Percentiles rank a stretch among this genome's conserved stretches.
phyloP scores from a whole-genome alignment of 92 coral and sea anemone species.

The Scolanthus callimorphus region DNA sequence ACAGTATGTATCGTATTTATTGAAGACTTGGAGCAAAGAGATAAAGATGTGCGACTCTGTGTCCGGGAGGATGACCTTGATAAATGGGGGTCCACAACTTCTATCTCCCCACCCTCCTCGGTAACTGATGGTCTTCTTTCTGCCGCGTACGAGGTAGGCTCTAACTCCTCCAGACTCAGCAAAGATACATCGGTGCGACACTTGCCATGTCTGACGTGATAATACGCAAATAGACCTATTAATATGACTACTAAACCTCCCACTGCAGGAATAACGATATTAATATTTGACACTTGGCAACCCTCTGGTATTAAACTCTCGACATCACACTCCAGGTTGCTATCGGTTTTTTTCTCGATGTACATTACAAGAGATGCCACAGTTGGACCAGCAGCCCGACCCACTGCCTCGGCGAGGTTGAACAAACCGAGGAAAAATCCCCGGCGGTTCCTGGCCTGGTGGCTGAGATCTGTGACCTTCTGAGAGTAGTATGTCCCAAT shows the following conservation, averaged over 20 bases:
- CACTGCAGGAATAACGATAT: slow-evolving; percentile 57
- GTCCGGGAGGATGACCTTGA: neutral
- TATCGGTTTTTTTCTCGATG: slow-evolving; percentile 18
- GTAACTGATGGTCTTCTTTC: slow-evolving; percentile 15
- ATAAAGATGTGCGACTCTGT: neutral
- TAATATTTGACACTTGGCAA: slow-evolving; percentile 68
- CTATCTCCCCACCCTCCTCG: slow-evolving; percentile 10
- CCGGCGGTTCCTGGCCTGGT: slow-evolving; percentile 91
- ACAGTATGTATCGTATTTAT: neutral
- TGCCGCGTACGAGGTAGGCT: slow-evolving; percentile 38
- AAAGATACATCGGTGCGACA: slow-evolving; percentile 52
- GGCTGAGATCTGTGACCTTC: slow-evolving; percentile 86
- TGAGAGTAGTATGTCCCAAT: slow-evolving; percentile 85
- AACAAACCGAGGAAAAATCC: slow-evolving; percentile 86
- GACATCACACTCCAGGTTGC: slow-evolving; percentile 20
- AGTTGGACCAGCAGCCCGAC: slow-evolving; percentile 87
- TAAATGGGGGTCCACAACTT: neutral
- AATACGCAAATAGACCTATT: slow-evolving; percentile 51
- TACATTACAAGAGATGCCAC: slow-evolving; percentile 58
- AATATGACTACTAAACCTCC: slow-evolving; percentile 46
- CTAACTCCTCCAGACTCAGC: slow-evolving; percentile 44
- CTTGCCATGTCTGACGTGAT: slow-evolving; percentile 80
- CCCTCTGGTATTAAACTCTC: slow-evolving; percentile 41
- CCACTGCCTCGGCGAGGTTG: slow-evolving; percentile 86
- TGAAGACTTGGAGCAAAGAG: neutral